These are phyloP conservation scores for Gasteruption jaculator DNA, from an alignment of 2,888 invertebrate species.

Conservation along the genomic window DNA sequence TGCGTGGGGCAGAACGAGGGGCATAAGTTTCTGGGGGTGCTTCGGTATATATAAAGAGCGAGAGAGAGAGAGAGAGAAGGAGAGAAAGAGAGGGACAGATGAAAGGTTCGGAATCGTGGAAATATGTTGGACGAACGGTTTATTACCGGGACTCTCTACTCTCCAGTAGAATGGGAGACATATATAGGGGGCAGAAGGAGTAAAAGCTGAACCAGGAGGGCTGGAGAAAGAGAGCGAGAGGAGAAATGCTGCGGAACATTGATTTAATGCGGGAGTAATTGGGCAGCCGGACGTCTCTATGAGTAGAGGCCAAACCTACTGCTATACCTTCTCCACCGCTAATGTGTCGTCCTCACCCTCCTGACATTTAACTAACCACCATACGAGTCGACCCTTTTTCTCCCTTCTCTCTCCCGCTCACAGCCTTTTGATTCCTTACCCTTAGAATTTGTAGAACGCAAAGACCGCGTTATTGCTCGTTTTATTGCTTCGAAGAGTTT, in stretches of 20 bases:
- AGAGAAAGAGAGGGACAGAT: slow-evolving; percentile 24
- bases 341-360: slow-evolving; percentile 30
- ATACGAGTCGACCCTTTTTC: slow-evolving; percentile 21
- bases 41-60: neutral
- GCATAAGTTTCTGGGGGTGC: slow-evolving; percentile 17
- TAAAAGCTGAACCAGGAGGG: too few species aligned
- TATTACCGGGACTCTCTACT: slow-evolving; percentile 48
- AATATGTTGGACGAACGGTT: slow-evolving; percentile 44
- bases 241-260: slow-evolving; percentile 48
- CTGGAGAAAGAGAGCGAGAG: too few species aligned
- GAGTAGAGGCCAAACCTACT: slow-evolving; percentile 29
- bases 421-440: slow-evolving; percentile 10
- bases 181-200: too few species aligned
- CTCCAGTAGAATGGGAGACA: too few species aligned
- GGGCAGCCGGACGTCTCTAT: slow-evolving; percentile 49
- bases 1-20: slow-evolving; percentile 21
- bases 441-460: slow-evolving; percentile 13
- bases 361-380: slow-evolving; percentile 32
- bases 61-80: slow-evolving; percentile 13
- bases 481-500: slow-evolving; percentile 41
- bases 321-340: slow-evolving; percentile 27
- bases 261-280: slow-evolving; percentile 52
- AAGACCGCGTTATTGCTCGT: slow-evolving; percentile 39
- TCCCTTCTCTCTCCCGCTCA: slow-evolving; percentile 4
- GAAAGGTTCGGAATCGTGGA: slow-evolving; percentile 36